These are phyloP conservation scores for Lepidocyrtinus sp. DNA, from an alignment of 2,888 invertebrate species.

Conservation along the genomic window DNA sequence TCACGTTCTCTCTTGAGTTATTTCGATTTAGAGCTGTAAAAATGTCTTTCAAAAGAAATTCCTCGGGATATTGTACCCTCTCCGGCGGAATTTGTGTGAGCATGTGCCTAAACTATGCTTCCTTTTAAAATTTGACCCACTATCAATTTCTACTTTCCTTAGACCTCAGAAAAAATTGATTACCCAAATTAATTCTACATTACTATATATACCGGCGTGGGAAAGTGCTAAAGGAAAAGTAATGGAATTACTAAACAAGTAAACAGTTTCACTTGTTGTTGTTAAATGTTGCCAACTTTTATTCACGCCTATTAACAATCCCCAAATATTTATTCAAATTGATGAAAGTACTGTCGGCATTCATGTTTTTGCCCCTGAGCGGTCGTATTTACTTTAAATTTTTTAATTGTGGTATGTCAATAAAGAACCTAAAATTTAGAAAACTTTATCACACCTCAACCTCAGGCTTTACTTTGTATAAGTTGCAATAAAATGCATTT, in stretches of 20 bases:
- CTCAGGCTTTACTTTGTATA: too few relatives aligned
- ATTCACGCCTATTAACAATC: slow-evolving; percentile 43
- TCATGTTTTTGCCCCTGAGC: background rate
- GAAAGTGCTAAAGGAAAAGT: slow-evolving; percentile 12
- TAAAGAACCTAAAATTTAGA: too few relatives aligned
- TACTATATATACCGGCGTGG: slow-evolving; percentile 24
- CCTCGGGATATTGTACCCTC: too few relatives aligned
- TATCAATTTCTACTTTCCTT: too few relatives aligned
- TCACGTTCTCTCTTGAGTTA: background rate
- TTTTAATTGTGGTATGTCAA: too few relatives aligned
- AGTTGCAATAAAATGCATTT: too few relatives aligned
- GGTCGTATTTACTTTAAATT: background rate
- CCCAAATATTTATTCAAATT: background rate
- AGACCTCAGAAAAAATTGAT: too few relatives aligned
- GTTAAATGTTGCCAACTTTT: slow-evolving; percentile 23
- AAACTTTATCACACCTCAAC: too few relatives aligned
- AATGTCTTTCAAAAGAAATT: too few relatives aligned
- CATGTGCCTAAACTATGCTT: too few relatives aligned
- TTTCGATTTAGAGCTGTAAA: too few relatives aligned
- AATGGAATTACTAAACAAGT: background rate
- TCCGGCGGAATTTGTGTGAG: too few relatives aligned
- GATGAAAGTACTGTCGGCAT: background rate
- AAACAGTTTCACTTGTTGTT: slow-evolving; percentile 35
- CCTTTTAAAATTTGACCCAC: slow-evolving; percentile 2
- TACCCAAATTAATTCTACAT: slow-evolving; percentile 18